Base-by-base conservation (phyloP, 2,888 invertebrate genomes). In the Scaptomyza flava region DNA sequence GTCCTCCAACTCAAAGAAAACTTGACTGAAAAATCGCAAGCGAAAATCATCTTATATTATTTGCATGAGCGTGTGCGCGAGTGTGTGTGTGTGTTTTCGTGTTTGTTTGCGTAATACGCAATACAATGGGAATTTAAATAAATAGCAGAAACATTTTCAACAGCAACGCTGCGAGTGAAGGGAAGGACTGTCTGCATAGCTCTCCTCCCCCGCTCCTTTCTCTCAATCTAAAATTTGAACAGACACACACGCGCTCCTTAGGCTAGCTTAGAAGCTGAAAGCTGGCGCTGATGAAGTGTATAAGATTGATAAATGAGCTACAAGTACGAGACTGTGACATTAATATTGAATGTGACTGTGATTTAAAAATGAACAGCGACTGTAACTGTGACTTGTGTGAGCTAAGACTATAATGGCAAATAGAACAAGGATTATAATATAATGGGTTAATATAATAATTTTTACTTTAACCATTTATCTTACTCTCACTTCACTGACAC, bases 111-210 rank as follows among this genome's bases (percentile, higher is more conserved):
- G 45, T 45, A 57, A 41, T 43, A 50, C 36, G 23, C 42, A 41
- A 45, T 50, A 71, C 62, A 63, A 65, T 60, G 65, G 46, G 68
- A 83, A 80, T 83, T 86, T 88, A 83, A 88, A 83, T 83, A 84
- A 88, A 83, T 86, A 80, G 68, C 87, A 68, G 50, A 68, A 83
- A 53, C 71, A 77, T 77, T 73, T 70, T 60, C 63, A 74, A 65
- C 61, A 62, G 51, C 65, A 17, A 33, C 58, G 60, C 60, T 58
- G 46, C 50, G 53, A 62, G 53, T 46, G 61, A 12, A 34, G 31
- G 45, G 2, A 33, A 43, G 14, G 43, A 36, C 34, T 50, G 36
- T 45, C 27, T 33, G 20, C 17, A 17, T 17, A 17, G 17, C 17
- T 17, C 17, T 17, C 17, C 31, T 38, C 27, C 2, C 23, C 6